These are phyloP conservation scores for Anthopleura sola DNA, from an alignment of 64 coral and sea anemone genomes.

Conservation along the genomic window DNA sequence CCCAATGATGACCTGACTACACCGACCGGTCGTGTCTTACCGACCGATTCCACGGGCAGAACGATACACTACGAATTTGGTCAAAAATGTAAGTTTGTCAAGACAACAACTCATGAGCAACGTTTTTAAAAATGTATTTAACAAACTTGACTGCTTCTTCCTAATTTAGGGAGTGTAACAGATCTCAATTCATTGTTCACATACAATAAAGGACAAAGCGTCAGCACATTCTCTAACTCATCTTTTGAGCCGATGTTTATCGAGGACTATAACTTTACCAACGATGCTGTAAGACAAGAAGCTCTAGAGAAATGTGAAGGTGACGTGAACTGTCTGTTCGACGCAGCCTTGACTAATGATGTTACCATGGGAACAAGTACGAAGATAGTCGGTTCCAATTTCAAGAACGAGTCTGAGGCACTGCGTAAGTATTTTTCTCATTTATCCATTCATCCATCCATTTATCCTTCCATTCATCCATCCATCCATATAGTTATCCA, in stretches of 20 bases:
- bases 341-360: conserved; percentile 31
- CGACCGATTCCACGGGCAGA: conserved; percentile 23
- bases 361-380: conserved; percentile 23
- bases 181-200: background rate
- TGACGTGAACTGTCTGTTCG: conserved; percentile 28
- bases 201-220: conserved; percentile 6
- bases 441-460: no score
- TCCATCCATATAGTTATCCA: no score
- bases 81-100: conserved; percentile 44
- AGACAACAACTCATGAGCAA: no score
- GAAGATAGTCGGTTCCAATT: background rate
- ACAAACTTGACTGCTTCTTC: background rate
- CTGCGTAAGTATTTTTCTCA: background rate
- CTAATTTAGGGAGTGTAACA: no score
- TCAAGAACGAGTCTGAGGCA: conserved; percentile 15
- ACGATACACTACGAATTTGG: conserved; percentile 59
- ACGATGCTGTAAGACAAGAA: conserved; percentile 12
- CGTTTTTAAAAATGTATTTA: background rate
- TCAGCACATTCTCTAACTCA: conserved; percentile 20
- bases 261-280: conserved; percentile 12
- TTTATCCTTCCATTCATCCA: no score
- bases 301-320: conserved; percentile 17
- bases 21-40: conserved; percentile 37
- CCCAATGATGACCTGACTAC: conserved; percentile 32
- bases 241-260: conserved; percentile 37